A percentile compares a stretch with the other conserved stretches of the same genome.
Conservation (phyloP, 2,113 vertebrate genomes). For the Hippolais icterina region DNA sequence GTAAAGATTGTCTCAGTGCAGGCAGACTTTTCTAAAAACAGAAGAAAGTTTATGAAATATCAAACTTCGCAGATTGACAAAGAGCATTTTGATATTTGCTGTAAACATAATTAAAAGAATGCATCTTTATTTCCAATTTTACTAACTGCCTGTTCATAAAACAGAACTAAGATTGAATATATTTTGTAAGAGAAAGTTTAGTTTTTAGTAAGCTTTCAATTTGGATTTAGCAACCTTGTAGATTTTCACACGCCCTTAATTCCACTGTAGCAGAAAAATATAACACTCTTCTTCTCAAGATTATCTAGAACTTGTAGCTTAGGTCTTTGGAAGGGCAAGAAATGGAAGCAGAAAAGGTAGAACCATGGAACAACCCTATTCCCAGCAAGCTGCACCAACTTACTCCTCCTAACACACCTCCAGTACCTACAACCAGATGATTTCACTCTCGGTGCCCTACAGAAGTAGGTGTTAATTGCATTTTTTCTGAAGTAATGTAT, state of each 20-base stretch:
- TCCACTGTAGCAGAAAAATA: background rate
- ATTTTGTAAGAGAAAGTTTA: background rate
- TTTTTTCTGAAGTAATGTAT: background rate
- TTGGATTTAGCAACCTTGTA: background rate
- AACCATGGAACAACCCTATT: background rate
- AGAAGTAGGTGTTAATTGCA: background rate
- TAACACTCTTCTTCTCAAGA: background rate
- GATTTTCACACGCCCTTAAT: background rate
- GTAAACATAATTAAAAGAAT: background rate
- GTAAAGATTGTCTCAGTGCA: constrained; percentile 83
- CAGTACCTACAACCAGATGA: background rate
- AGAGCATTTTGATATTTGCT: background rate
- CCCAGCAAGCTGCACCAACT: background rate
- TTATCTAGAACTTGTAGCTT: background rate
- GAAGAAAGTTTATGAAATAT: background rate
- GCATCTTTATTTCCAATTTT: background rate
- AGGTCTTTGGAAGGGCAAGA: background rate
- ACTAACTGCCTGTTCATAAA: background rate
- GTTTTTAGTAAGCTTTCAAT: background rate
- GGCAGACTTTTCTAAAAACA: constrained; percentile 86
- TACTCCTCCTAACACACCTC: background rate
- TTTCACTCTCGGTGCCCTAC: background rate
- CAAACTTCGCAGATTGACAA: background rate
- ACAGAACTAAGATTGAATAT: background rate
- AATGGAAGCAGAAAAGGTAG: background rate